Percentiles rank a stretch among this genome's conserved stretches.
Evolutionary conservation across 2,113 vertebrate species (phyloP).

Genomic region (Dicerorhinus sumatrensis): DNA sequence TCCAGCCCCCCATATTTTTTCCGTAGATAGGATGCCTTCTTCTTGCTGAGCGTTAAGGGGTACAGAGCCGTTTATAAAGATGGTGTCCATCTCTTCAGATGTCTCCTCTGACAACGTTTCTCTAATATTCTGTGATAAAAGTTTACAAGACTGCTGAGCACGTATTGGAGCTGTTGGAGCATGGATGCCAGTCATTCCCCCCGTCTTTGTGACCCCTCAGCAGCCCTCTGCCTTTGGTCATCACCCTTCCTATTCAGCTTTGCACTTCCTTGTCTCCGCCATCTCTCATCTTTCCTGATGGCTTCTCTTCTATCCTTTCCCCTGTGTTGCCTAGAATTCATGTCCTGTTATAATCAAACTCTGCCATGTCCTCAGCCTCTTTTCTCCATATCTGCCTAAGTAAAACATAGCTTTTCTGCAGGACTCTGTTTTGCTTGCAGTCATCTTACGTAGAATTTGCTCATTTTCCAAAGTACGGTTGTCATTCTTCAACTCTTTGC

Average conservation of each 20-base stretch:
- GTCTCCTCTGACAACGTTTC: not conserved
- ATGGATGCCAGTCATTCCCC: not conserved
- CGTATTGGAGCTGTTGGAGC: not conserved
- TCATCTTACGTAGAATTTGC: not conserved
- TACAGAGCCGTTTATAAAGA: not conserved
- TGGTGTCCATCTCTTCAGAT: not conserved
- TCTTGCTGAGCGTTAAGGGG: not conserved
- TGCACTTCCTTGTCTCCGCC: not conserved
- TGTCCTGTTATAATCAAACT: not conserved
- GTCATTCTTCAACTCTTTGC: not conserved
- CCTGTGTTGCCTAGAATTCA: not conserved
- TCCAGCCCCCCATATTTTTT: not conserved
- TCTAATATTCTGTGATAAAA: not conserved
- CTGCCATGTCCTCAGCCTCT: not conserved
- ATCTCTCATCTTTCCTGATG: not conserved
- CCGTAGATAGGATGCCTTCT: not conserved
- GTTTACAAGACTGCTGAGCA: not conserved
- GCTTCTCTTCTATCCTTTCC: not conserved
- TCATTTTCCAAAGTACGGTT: constrained; percentile 14
- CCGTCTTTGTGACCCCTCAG: not conserved
- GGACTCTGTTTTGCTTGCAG: not conserved
- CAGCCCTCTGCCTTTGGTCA: not conserved
- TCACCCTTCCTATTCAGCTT: not conserved
- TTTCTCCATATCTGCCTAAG: not conserved
- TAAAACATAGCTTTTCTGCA: not conserved